Evolutionary conservation across 2,113 vertebrate species (phyloP).

Genomic region (Sus scrofa): DNA sequence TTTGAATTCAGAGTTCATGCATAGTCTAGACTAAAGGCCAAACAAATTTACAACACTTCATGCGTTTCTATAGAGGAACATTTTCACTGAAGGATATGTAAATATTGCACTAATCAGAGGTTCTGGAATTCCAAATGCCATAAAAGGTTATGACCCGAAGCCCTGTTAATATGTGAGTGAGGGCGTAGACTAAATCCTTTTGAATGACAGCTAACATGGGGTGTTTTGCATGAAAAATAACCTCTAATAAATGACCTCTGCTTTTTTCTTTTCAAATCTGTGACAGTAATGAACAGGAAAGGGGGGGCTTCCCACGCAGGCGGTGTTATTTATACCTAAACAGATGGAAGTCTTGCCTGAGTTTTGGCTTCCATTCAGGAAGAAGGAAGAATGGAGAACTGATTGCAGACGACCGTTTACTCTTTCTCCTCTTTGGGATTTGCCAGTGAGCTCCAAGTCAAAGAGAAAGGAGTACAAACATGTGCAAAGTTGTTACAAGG

Average conservation of each 20-base stretch:
- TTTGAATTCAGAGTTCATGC: conserved; percentile 88
- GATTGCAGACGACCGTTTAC: neutral
- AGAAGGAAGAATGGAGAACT: neutral
- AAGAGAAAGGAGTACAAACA: neutral
- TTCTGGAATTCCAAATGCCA: conserved; percentile 96
- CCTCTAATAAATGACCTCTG: conserved; percentile 97
- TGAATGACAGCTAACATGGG: conserved; percentile 97
- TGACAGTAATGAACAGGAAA: conserved; percentile 97
- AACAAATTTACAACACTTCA: conserved; percentile 95
- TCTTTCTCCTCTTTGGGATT: neutral
- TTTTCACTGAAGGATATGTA: conserved; percentile 95
- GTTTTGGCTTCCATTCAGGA: conserved; percentile 55
- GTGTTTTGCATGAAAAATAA: conserved; percentile 95
- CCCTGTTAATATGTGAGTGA: conserved; percentile 94
- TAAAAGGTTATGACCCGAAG: conserved; percentile 95
- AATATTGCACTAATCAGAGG: conserved; percentile 97
- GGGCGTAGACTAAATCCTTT: conserved; percentile 85
- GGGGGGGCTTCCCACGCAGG: conserved; percentile 91
- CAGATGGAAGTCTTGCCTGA: conserved; percentile 75
- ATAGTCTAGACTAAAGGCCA: conserved; percentile 95
- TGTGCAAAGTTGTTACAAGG: conserved; percentile 38
- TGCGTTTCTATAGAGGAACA: conserved; percentile 91
- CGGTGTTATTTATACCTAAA: conserved; percentile 95
- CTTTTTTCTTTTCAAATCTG: conserved; percentile 92
- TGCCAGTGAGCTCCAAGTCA: neutral